phyloP scores from a whole-genome alignment of 2,888 invertebrate species.

The Sinentomon sp. region DNA sequence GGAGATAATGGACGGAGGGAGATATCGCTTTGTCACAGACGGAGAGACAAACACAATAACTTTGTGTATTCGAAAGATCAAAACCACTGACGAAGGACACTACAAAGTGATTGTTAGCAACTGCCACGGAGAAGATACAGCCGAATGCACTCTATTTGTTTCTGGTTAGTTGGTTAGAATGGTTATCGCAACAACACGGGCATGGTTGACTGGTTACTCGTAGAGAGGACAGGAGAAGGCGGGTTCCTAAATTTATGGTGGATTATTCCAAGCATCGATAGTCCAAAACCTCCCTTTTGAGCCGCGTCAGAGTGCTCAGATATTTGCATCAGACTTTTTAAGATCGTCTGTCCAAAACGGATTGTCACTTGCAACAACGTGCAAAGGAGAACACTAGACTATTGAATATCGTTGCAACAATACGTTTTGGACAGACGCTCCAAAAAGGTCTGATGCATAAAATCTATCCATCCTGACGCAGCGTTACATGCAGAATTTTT shows the following conservation, averaged over 20 bases:
- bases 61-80: constrained; percentile 80
- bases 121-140: constrained; percentile 79
- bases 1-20: constrained; percentile 78
- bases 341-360: too few relatives aligned
- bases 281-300: too few relatives aligned
- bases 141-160: constrained; percentile 84
- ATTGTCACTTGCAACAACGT: too few relatives aligned
- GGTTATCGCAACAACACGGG: not conserved
- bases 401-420: too few relatives aligned
- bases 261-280: not conserved
- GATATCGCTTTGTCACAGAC: constrained; percentile 83
- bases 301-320: too few relatives aligned
- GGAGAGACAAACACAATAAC: constrained; percentile 75
- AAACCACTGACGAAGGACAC: constrained; percentile 87
- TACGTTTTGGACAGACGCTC: too few relatives aligned
- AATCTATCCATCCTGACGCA: too few relatives aligned
- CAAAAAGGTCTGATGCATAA: too few relatives aligned
- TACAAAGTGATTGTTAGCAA: constrained; percentile 80
- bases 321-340: too few relatives aligned
- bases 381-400: too few relatives aligned
- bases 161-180: constrained; percentile 34
- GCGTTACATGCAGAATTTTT: too few relatives aligned
- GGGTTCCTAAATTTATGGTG: not conserved
- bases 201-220: not conserved
- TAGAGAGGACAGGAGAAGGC: not conserved